Percentiles rank a stretch among this genome's conserved stretches.
Evolutionary conservation across 2,797 vertebrate genomes (phyloP).

Genomic region (Enteromius argenteus): DNA sequence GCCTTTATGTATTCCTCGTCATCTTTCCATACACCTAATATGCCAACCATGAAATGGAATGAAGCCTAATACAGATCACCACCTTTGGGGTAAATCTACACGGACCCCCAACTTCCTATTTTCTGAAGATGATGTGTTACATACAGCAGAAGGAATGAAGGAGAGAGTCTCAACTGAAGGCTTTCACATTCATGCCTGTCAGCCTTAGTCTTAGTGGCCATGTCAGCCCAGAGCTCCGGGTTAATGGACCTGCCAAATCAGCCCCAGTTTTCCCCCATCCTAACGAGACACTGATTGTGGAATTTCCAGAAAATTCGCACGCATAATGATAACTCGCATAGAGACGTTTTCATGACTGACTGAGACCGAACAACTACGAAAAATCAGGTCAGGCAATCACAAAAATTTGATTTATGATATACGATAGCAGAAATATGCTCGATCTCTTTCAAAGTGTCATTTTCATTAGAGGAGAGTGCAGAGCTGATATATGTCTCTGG

Average conservation of each 20-base stretch:
- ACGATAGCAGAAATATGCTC: constrained; percentile 58
- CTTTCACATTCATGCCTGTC: constrained; percentile 42
- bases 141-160: constrained; percentile 13
- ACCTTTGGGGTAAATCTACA: constrained; percentile 23
- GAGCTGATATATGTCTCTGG: constrained; percentile 44
- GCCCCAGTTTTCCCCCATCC: constrained; percentile 68
- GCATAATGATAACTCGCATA: constrained; percentile 66
- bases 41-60: constrained; percentile 31
- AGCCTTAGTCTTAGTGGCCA: constrained; percentile 56
- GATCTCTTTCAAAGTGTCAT: constrained; percentile 44
- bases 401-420: constrained; percentile 56
- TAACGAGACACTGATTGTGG: constrained; percentile 79
- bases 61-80: constrained; percentile 9
- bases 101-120: neutral
- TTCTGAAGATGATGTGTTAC: constrained; percentile 2
- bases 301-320: constrained; percentile 73
- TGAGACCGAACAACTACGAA: constrained; percentile 22
- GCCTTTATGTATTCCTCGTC: neutral
- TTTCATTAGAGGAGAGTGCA: constrained; percentile 45
- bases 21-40: constrained; percentile 8
- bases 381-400: constrained; percentile 48
- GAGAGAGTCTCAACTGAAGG: constrained; percentile 21
- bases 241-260: constrained; percentile 81
- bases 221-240: constrained; percentile 72
- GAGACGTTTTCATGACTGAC: constrained; percentile 64